Evolutionary conservation across 2,888 invertebrate species (phyloP), one percentile per base, ranked within the genome.

Genomic region (Ischnura elegans): DNA sequence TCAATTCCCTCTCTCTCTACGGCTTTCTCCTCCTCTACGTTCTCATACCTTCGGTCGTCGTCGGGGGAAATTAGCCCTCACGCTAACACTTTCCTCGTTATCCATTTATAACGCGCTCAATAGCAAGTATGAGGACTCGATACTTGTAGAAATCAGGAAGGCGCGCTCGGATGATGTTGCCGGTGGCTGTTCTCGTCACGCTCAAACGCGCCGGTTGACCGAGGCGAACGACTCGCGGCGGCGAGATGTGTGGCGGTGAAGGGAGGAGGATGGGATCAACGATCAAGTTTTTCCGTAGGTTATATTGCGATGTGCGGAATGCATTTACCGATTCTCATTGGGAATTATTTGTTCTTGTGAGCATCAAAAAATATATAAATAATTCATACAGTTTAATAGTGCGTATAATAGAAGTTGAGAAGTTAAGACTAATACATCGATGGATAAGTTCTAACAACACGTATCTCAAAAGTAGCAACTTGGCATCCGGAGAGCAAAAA

Each of bases 31-130:
- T 61, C 61, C 90, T 90, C 90, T 21, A 10, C 76, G 76, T 76
- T 76, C 76, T 76, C 76, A 43, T 6, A 66, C 29, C 55, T 61
- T 90, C 55, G 90, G 90, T 55, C 90, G 43, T 42, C 90, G 36
- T 90, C 66, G n/a, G 90, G 55, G 90, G 90, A 90, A 90, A 90
- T 90, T 90, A 90, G 61, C 90, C 43, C 90, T 90, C 90, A n/a
- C n/a, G 61, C 90, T 66, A 90, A 66, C 61, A 43, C 90, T 61
- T 90, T 43, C 61, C 55, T 90, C 90, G 90, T 43, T 45, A 90
- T 90, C 90, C 90, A 66, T 90, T 90, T 42, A 90, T 66, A 90
- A 90, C 66, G 43, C 43, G 25, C 90, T 61, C 76, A 36, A 76
- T 45, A 90, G 90, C 43, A 90, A 43, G 45, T 61, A 61, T 66